These are phyloP conservation scores for Branchipolynoe longqiensis DNA, from an alignment of 2,888 invertebrate species.

Conservation along the genomic window DNA sequence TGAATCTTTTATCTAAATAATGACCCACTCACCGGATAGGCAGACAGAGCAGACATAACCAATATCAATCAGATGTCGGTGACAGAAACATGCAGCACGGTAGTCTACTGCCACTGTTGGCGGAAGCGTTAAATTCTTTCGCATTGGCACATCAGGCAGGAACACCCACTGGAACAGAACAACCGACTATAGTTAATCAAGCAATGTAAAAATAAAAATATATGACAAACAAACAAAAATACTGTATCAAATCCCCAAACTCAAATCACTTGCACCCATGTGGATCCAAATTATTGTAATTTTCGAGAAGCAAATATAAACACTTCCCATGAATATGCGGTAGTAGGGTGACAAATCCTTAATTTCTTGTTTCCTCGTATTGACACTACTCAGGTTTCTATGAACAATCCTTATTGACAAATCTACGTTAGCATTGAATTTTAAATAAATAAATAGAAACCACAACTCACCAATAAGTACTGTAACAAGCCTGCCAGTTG, in stretches of 20 bases:
- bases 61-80: constrained; percentile 95
- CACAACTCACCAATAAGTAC: constrained; percentile 88
- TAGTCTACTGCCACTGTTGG: constrained; percentile 93
- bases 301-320: background rate
- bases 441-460: background rate
- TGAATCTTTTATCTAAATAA: no score
- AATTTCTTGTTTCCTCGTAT: no score
- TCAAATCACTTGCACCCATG: no score
- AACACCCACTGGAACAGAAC: constrained; percentile 89
- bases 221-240: no score
- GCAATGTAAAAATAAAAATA: background rate
- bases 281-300: background rate
- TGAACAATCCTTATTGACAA: no score
- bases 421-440: no score
- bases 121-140: constrained; percentile 92
- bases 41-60: constrained; percentile 99
- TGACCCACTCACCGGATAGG: constrained; percentile 85
- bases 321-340: background rate
- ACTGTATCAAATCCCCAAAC: no score
- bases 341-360: no score
- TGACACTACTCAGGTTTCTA: no score
- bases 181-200: background rate
- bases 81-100: constrained; percentile 98
- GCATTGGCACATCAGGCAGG: constrained; percentile 86
- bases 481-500: constrained; percentile 92